Evolutionary conservation across 2,113 vertebrate genomes (phyloP).

Genomic region (Corapipo altera): DNA sequence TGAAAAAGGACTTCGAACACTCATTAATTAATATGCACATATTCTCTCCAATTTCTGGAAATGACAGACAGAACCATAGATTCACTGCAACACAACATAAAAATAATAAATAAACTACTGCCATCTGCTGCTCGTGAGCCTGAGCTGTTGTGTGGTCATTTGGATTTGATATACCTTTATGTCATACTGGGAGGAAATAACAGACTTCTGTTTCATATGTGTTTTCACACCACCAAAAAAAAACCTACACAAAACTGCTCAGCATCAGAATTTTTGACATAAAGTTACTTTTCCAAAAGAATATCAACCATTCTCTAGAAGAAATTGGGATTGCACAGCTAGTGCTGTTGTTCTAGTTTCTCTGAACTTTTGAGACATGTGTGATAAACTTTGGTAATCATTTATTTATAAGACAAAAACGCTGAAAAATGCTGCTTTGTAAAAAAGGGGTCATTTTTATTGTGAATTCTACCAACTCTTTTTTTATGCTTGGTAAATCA

Average conservation of each 20-base stretch:
- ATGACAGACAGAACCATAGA: not conserved
- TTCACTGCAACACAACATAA: not conserved
- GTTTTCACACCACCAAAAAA: not conserved
- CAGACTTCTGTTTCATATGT: not conserved
- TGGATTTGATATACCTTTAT: not conserved
- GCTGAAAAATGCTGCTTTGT: not conserved
- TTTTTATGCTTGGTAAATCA: not conserved
- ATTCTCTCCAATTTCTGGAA: not conserved
- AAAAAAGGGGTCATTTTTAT: not conserved
- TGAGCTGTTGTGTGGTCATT: not conserved
- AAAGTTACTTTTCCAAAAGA: not conserved
- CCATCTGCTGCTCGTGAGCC: not conserved
- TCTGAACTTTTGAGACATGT: not conserved
- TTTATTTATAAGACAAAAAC: not conserved
- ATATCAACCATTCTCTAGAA: not conserved
- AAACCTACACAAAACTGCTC: not conserved
- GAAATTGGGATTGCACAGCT: not conserved
- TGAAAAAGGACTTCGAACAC: not conserved
- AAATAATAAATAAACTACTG: conserved; percentile 24
- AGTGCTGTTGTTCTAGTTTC: not conserved
- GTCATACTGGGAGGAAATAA: not conserved
- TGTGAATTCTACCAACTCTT: not conserved
- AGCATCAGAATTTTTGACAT: not conserved
- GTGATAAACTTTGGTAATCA: not conserved
- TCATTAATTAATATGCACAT: not conserved